These are phyloP conservation scores for Pangasius djambal DNA, from an alignment of 2,797 vertebrate genomes.

Conservation along the genomic window DNA sequence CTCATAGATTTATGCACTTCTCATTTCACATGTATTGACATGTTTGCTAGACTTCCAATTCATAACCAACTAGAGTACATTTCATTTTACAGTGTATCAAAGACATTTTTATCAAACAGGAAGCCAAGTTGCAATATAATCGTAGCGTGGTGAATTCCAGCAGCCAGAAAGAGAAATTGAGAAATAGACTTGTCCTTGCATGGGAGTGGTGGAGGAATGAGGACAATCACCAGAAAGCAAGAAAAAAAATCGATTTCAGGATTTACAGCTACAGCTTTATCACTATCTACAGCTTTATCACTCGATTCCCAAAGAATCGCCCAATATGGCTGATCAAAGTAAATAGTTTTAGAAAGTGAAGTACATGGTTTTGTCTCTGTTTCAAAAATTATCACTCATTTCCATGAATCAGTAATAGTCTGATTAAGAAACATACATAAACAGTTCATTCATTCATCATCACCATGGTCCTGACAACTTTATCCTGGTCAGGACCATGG, in stretches of 20 bases:
- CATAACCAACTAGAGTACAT: not conserved
- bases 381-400: not conserved
- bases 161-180: constrained; percentile 23
- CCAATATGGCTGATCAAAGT: not conserved
- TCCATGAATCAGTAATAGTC: not conserved
- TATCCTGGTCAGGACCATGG: not conserved
- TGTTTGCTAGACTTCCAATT: not conserved
- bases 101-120: not conserved
- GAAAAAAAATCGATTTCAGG: constrained; percentile 57
- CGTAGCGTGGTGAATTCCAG: not conserved
- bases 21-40: not conserved
- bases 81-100: constrained; percentile 16
- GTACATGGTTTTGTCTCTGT: not conserved
- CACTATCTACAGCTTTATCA: not conserved
- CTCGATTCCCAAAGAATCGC: not conserved
- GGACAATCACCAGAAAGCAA: constrained; percentile 57
- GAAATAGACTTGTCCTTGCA: constrained; percentile 54
- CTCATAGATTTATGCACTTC: not conserved
- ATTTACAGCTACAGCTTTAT: constrained; percentile 37
- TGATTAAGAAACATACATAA: not conserved
- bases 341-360: not conserved
- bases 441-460: not conserved
- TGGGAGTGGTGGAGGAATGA: constrained; percentile 32
- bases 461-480: not conserved
- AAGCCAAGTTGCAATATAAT: constrained; percentile 5